phyloP scores from a whole-genome alignment of 92 coral and sea anemone genomes.

The Blastomussa wellsi region DNA sequence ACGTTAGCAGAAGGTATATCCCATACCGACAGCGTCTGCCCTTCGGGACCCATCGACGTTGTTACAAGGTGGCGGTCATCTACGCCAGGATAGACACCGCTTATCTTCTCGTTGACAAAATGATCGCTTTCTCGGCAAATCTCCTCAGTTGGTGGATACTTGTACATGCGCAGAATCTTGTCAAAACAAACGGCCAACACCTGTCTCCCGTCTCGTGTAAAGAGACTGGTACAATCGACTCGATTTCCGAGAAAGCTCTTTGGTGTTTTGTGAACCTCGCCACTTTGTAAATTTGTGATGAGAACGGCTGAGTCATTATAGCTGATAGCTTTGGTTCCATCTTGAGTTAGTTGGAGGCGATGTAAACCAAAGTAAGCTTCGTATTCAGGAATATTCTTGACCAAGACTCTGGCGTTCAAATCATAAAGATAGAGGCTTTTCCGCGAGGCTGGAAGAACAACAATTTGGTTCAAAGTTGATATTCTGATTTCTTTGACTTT shows the following conservation, averaged over 20 bases:
- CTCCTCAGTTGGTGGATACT: constrained; percentile 28
- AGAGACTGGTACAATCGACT: constrained; percentile 56
- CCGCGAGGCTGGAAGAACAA: constrained; percentile 46
- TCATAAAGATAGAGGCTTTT: constrained; percentile 46
- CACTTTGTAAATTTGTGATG: constrained; percentile 25
- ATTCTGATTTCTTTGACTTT: constrained; percentile 47
- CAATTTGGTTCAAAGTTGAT: constrained; percentile 29
- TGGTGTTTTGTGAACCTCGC: constrained; percentile 15
- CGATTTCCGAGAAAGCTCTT: constrained; percentile 37
- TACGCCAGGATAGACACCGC: constrained; percentile 57
- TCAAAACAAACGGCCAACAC: constrained; percentile 47
- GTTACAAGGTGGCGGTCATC: constrained; percentile 67
- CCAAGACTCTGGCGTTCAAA: constrained; percentile 18
- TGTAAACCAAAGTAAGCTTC: constrained; percentile 55
- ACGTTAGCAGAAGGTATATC: constrained; percentile 44
- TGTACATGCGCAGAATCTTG: constrained; percentile 65
- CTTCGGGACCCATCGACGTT: constrained; percentile 42
- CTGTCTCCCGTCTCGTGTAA: constrained; percentile 35
- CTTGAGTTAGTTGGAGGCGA: constrained; percentile 43
- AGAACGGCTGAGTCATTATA: constrained; percentile 28
- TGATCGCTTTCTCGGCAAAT: not conserved
- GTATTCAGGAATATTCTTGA: constrained; percentile 35
- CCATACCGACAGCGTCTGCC: constrained; percentile 59
- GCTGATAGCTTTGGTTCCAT: constrained; percentile 53
- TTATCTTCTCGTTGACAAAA: constrained; percentile 42